These are phyloP conservation scores for Iselma pallidipennis DNA, from an alignment of 2,888 invertebrate species.

Conservation along the genomic window DNA sequence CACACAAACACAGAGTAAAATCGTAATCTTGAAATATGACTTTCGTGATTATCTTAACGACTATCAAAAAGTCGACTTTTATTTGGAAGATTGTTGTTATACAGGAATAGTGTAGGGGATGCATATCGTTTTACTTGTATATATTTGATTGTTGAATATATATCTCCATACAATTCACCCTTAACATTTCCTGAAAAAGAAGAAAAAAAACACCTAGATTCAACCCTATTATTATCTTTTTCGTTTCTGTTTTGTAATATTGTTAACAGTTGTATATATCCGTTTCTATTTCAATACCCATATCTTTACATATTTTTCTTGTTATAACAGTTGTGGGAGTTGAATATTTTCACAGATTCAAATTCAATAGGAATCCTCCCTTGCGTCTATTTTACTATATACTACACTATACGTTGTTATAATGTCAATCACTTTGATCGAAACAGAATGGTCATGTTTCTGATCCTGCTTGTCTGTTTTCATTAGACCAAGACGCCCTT, in stretches of 20 bases:
- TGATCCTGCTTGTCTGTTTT: neutral
- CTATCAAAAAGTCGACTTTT: neutral
- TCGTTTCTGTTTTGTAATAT: neutral
- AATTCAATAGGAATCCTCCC: neutral
- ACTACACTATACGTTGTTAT: neutral
- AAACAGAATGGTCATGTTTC: neutral
- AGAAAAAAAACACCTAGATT: neutral
- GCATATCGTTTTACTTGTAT: neutral
- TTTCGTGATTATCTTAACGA: neutral
- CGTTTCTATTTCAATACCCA: too few relatives aligned
- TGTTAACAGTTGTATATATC: too few relatives aligned
- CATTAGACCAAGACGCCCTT: neutral
- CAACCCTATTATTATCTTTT: neutral
- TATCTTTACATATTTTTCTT: too few relatives aligned
- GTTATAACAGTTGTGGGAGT: too few relatives aligned
- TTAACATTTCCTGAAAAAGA: neutral
- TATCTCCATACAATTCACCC: neutral
- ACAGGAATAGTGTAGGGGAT: neutral
- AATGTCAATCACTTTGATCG: neutral
- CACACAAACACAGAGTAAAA: too few relatives aligned
- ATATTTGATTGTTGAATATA: neutral
- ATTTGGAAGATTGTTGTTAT: neutral
- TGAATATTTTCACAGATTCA: neutral
- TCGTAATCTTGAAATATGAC: neutral
- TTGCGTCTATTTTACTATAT: neutral